These are phyloP conservation scores for Leptinotarsa undecemlineata DNA, from an alignment of 1,140 invertebrate species.

Conservation along the genomic window DNA sequence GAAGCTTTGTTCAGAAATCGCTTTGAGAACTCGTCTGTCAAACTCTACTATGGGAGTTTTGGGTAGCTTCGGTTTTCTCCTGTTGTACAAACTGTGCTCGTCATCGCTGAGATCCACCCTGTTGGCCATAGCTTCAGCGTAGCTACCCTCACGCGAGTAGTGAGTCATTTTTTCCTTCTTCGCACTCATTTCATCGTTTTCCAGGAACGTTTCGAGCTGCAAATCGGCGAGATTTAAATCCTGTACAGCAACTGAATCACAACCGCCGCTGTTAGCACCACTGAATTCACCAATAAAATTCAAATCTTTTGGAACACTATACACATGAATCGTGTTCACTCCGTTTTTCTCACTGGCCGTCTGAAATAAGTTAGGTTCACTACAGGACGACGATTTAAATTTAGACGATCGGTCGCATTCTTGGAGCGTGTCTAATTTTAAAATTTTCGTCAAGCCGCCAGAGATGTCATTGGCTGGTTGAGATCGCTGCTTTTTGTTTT, in stretches of 20 bases:
- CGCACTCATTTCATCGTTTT: constrained; percentile 18
- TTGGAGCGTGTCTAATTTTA: constrained; percentile 50
- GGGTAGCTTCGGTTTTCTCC: constrained; percentile 41
- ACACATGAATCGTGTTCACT: constrained; percentile 51
- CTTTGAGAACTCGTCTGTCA: constrained; percentile 48
- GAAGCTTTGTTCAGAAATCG: constrained; percentile 53
- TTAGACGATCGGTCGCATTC: constrained; percentile 48
- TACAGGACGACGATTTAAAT: constrained; percentile 49
- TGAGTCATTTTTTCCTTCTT: constrained; percentile 31
- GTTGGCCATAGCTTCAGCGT: constrained; percentile 51
- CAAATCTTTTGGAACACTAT: constrained; percentile 61
- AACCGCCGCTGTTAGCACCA: constrained; percentile 34
- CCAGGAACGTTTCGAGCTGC: constrained; percentile 29
- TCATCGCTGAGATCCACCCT: constrained; percentile 51
- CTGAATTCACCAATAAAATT: constrained; percentile 53
- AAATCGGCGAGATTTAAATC: constrained; percentile 61
- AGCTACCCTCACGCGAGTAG: constrained; percentile 51
- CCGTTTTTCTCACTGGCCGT: constrained; percentile 29
- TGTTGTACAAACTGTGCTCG: constrained; percentile 43
- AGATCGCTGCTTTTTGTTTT: constrained; percentile 33
- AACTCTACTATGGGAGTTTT: constrained; percentile 48
- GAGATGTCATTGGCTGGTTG: constrained; percentile 17
- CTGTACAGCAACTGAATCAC: constrained; percentile 52
- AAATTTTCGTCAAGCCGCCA: constrained; percentile 27
- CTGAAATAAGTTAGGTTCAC: constrained; percentile 55